Evolutionary conservation across 2,888 invertebrate genomes (phyloP).

Genomic region (Chironomus riparius): DNA sequence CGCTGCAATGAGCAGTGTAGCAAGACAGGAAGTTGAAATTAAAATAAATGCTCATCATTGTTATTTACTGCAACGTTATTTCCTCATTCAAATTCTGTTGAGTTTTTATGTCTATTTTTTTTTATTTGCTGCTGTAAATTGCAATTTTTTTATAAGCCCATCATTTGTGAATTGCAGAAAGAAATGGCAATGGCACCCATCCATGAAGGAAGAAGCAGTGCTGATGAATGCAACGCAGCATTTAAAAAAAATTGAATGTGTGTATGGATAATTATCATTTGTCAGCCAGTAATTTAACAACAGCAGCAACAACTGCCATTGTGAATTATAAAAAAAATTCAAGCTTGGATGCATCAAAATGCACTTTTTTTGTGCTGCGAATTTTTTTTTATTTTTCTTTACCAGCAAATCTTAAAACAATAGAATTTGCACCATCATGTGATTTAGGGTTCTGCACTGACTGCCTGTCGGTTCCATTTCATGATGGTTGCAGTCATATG

Average conservation of each 20-base stretch:
- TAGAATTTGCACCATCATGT: slow-evolving; percentile 17
- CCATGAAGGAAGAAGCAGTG: neutral
- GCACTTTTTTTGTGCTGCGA: neutral
- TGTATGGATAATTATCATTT: slow-evolving; percentile 7
- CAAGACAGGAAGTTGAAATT: slow-evolving; percentile 18
- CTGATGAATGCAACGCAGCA: slow-evolving; percentile 5
- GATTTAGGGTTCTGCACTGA: neutral
- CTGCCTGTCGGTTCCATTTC: neutral
- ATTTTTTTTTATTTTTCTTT: neutral
- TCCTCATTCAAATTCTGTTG: neutral
- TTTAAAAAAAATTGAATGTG: neutral
- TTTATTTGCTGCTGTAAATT: neutral
- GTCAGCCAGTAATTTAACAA: slow-evolving; percentile 8
- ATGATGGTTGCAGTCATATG: neutral
- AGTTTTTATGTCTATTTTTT: neutral
- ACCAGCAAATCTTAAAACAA: neutral
- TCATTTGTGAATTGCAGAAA: neutral
- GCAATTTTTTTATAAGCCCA: slow-evolving; percentile 13
- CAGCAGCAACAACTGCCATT: neutral
- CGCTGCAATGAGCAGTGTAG: neutral
- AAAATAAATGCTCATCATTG: slow-evolving; percentile 17
- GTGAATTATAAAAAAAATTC: neutral
- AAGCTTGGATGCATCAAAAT: slow-evolving; percentile 4
- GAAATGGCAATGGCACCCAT: neutral
- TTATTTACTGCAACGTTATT: slow-evolving; percentile 10